Evolutionary conservation across 2,797 vertebrate genomes (phyloP), one percentile per base, ranked within the genome.

Genomic region (Gephyroberyx darwinii): DNA sequence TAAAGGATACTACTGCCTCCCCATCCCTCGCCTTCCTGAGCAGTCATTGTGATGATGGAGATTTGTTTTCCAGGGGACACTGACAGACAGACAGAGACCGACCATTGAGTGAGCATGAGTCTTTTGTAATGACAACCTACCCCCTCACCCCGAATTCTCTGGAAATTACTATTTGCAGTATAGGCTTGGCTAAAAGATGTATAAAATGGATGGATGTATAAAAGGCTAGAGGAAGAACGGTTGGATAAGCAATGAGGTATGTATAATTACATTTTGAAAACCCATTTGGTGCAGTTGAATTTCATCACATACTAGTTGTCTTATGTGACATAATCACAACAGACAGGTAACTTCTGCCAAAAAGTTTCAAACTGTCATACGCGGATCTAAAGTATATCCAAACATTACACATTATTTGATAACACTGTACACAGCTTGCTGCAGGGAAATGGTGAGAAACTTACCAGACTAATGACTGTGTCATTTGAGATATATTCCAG

Each of bases 1-100:
- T 80, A 66, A 91, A 93, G 91, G 91, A 93, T 92, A 93, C 91
- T 90, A 50, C 61, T 50, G 74, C 90, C 92, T 83, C 90, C 92
- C 83, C 83, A 92, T 75, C 90, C 88, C 86, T 92, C 91, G 80
- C 89, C 93, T 22, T 92, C 86, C 69, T 92, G 91, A 74, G 68
- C 69, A 78, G 87, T 83, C 89, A 91, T 91, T 75, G 69, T 84
- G 90, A 85, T 75, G 77, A n/a, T 71, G 59, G 45, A 16, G 30
- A 58, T 76, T 56, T 54, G 69, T 70, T 80, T 60, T 66, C 79
- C 78, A 31, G 58, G 30, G 58, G 82, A 72, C 65, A 90, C 91
- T 92, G 90, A 92, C 10, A 26, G 37, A 19, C 20, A 54, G 19
- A 39, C 30, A 20, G 4, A 41, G 4, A 53, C 8, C 9, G 14